These are phyloP conservation scores for Empidonax traillii DNA, from an alignment of 2,113 vertebrate species.

Conservation along the genomic window DNA sequence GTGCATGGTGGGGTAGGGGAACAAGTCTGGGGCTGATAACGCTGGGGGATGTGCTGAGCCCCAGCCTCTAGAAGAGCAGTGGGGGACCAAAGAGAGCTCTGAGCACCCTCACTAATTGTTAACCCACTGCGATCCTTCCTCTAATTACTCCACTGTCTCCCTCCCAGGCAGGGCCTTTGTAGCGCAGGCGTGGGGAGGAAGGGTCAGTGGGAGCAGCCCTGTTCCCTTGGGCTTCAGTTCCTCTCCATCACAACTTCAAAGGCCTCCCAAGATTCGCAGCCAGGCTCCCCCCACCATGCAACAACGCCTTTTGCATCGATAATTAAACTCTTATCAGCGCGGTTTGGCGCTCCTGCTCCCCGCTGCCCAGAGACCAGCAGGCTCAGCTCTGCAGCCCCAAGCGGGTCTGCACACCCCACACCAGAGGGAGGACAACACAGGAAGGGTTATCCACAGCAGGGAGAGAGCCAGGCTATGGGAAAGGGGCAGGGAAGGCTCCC, in stretches of 20 bases:
- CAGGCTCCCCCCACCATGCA: background rate
- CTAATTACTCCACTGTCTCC: background rate
- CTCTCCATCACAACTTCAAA: slow-evolving; percentile 64
- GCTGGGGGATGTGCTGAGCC: rapidly evolving
- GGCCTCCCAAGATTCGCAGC: slow-evolving; percentile 57
- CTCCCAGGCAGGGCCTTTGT: slow-evolving; percentile 31
- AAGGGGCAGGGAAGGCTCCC: background rate
- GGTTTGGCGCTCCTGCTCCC: background rate
- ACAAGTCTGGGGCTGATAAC: background rate
- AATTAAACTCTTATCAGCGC: slow-evolving; percentile 2
- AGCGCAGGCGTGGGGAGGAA: background rate
- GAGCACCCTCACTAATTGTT: slow-evolving; percentile 24
- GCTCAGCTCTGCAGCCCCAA: background rate
- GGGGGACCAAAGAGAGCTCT: background rate
- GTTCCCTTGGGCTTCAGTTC: slow-evolving; percentile 57
- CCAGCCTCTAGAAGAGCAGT: background rate
- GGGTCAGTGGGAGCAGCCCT: slow-evolving; percentile 59
- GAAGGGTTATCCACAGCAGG: background rate
- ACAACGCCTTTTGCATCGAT: slow-evolving; percentile 30
- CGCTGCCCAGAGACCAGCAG: background rate
- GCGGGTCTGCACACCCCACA: background rate
- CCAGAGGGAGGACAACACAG: rapidly evolving
- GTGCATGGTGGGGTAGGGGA: background rate
- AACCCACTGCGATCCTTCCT: background rate
- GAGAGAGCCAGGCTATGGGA: background rate